Evolutionary conservation across 1,140 invertebrate species (phyloP).

Genomic region (Sipha flava): DNA sequence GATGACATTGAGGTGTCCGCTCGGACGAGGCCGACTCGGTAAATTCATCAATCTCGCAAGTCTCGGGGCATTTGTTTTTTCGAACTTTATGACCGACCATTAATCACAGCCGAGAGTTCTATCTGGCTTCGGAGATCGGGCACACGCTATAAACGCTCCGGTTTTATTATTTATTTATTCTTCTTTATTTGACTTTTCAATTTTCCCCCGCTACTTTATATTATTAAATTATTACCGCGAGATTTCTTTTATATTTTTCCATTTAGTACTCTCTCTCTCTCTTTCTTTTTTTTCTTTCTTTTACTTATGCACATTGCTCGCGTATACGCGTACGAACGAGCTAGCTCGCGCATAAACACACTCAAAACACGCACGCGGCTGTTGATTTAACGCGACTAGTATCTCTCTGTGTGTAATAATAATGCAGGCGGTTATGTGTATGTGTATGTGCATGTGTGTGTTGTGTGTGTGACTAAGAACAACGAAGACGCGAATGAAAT

Average conservation of each 20-base stretch:
- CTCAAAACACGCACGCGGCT: not conserved
- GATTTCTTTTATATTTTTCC: not conserved
- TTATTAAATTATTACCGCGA: conserved; percentile 3
- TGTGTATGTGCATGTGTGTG: not conserved
- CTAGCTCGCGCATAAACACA: not conserved
- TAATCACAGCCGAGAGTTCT: conserved; percentile 11
- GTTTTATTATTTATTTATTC: conserved; percentile 30
- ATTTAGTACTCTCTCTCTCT: not conserved
- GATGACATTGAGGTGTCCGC: conserved; percentile 30
- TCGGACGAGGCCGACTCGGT: conserved; percentile 19
- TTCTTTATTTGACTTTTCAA: conserved; percentile 30
- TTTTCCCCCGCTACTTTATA: conserved; percentile 1
- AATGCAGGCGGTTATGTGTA: not conserved
- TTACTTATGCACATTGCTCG: too few relatives aligned
- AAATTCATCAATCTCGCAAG: conserved; percentile 24
- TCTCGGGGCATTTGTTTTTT: conserved; percentile 29
- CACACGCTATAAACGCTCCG: conserved; percentile 25
- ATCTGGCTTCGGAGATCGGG: not conserved
- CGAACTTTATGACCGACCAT: conserved; percentile 23
- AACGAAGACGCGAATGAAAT: not conserved
- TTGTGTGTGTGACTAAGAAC: not conserved
- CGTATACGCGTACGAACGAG: too few relatives aligned
- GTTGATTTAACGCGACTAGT: not conserved
- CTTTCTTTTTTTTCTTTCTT: not conserved
- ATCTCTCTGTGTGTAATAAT: not conserved